Evolutionary conservation across 2,888 invertebrate genomes (phyloP).

Genomic region (Ophraella communa): DNA sequence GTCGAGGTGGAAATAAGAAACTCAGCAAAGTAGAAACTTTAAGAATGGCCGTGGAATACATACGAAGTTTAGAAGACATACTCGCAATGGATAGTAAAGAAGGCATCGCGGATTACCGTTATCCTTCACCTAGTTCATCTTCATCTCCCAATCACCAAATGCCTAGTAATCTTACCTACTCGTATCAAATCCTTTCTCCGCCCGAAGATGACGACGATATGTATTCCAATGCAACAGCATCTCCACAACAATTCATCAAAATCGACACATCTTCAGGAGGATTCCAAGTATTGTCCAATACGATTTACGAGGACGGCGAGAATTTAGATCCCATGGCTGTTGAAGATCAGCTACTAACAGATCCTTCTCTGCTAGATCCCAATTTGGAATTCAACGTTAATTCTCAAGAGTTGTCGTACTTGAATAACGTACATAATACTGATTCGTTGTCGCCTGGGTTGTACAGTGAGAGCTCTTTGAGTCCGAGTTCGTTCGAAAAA

Average conservation of each 20-base stretch:
- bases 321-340: slow-evolving; percentile 56
- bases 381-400: slow-evolving; percentile 64
- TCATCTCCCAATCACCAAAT: slow-evolving; percentile 47
- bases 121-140: slow-evolving; percentile 19
- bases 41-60: slow-evolving; percentile 90
- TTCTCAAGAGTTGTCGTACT: slow-evolving; percentile 62
- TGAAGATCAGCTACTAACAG: slow-evolving; percentile 60
- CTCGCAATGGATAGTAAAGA: slow-evolving; percentile 68
- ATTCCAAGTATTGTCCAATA: slow-evolving; percentile 69
- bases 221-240: slow-evolving; percentile 59
- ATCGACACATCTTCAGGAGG: slow-evolving; percentile 67
- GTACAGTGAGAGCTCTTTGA: slow-evolving; percentile 58
- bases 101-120: slow-evolving; percentile 52
- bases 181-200: slow-evolving; percentile 56
- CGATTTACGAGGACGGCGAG: slow-evolving; percentile 70
- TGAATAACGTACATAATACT: slow-evolving; percentile 53
- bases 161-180: slow-evolving; percentile 37
- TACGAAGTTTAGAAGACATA: slow-evolving; percentile 78
- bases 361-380: slow-evolving; percentile 61
- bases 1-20: slow-evolving; percentile 76
- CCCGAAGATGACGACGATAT: slow-evolving; percentile 64
- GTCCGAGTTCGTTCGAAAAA: slow-evolving; percentile 52
- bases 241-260: slow-evolving; percentile 65
- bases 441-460: slow-evolving; percentile 56
- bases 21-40: slow-evolving; percentile 88